A percentile compares a stretch with the other conserved stretches of the same genome.
Evolutionary conservation across 1,140 invertebrate species (phyloP).

Genomic region (Neodiprion lecontei): DNA sequence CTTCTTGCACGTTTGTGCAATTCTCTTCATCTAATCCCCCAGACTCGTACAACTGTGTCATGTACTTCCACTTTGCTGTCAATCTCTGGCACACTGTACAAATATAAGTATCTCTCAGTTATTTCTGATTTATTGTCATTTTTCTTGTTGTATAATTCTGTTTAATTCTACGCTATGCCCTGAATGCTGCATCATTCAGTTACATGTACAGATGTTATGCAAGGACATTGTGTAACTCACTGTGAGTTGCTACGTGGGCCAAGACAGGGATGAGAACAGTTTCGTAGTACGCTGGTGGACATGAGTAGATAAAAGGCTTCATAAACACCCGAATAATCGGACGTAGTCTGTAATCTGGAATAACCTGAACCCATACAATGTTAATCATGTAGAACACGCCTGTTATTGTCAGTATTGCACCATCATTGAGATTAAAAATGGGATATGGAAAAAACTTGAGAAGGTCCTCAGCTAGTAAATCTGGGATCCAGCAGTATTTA

Average conservation of each 20-base stretch:
- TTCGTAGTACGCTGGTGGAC: conserved; percentile 79
- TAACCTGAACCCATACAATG: conserved; percentile 51
- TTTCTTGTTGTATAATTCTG: not conserved
- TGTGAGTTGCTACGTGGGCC: conserved; percentile 77
- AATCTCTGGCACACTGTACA: conserved; percentile 76
- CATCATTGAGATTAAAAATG: too few relatives aligned
- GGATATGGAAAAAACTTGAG: too few relatives aligned
- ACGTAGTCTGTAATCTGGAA: conserved; percentile 86
- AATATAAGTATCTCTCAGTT: conserved; percentile 17
- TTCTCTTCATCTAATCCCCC: conserved; percentile 79
- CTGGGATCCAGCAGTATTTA: too few relatives aligned
- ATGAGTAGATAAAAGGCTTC: conserved; percentile 85
- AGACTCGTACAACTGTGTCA: conserved; percentile 76
- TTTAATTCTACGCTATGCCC: too few relatives aligned
- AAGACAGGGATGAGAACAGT: conserved; percentile 80
- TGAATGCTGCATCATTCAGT: not conserved
- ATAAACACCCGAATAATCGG: conserved; percentile 84
- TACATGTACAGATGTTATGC: conserved; percentile 2
- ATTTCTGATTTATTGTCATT: conserved; percentile 3
- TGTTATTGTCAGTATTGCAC: too few relatives aligned
- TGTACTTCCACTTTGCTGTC: conserved; percentile 79
- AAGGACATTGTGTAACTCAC: conserved; percentile 59
- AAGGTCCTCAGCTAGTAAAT: too few relatives aligned
- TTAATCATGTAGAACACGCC: too few relatives aligned
- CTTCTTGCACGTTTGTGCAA: conserved; percentile 83